These are phyloP conservation scores for Cecropterus lyciades DNA, from an alignment of 1,140 invertebrate species.

Conservation along the genomic window DNA sequence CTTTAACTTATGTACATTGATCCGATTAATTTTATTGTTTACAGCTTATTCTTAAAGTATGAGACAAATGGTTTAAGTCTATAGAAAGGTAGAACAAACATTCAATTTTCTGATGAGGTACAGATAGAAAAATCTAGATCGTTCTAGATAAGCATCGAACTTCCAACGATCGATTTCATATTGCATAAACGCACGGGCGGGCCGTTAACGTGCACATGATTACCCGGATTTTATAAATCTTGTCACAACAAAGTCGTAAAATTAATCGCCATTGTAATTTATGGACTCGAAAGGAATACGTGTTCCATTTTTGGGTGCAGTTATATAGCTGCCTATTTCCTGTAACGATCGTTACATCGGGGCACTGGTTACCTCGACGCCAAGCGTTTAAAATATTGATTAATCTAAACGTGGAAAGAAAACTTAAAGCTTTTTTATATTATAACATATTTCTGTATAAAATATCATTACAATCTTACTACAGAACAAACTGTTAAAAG, in stretches of 20 bases:
- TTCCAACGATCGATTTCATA: not conserved
- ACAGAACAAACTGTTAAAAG: too few species aligned
- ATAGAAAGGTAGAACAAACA: not conserved
- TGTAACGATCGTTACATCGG: not conserved
- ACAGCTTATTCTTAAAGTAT: not conserved
- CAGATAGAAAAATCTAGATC: conserved; percentile 1
- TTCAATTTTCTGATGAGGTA: not conserved
- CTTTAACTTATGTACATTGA: too few species aligned
- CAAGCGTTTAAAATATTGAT: too few species aligned
- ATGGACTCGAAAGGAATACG: not conserved
- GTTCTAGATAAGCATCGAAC: conserved; percentile 1
- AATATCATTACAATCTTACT: too few species aligned
- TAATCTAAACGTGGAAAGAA: too few species aligned
- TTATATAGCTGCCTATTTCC: conserved; percentile 1
- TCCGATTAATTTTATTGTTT: not conserved
- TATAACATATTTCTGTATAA: too few species aligned
- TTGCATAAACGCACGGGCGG: not conserved
- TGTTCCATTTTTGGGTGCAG: not conserved
- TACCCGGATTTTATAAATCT: conserved; percentile 10
- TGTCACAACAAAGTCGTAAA: not conserved
- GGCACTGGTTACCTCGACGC: too few species aligned
- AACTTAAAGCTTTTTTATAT: not conserved
- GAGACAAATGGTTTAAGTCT: not conserved
- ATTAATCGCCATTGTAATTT: not conserved
- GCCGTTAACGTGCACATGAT: not conserved